Evolutionary conservation across 2,888 invertebrate genomes (phyloP).

Genomic region (Drosophila tripunctata): DNA sequence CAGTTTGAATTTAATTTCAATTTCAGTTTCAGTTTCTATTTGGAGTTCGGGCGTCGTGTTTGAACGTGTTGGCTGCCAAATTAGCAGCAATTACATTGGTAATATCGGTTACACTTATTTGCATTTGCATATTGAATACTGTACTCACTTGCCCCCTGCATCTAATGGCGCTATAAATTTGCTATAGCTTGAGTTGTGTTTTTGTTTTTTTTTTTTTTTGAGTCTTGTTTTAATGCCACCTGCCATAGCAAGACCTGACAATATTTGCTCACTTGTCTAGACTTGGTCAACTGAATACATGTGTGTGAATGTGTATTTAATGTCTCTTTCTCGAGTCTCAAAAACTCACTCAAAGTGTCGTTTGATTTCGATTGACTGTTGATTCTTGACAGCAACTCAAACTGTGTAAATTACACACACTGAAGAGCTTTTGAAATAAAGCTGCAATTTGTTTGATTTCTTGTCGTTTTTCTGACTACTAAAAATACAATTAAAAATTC

Average conservation of each 20-base stretch:
- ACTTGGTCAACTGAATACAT: slow-evolving; percentile 48
- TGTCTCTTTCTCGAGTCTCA: slow-evolving; percentile 46
- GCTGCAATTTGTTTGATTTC: slow-evolving; percentile 4
- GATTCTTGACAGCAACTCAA: slow-evolving; percentile 21
- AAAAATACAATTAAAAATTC: slow-evolving; percentile 15
- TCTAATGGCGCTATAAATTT: slow-evolving; percentile 79
- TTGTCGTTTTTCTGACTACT: not conserved
- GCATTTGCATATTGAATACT: slow-evolving; percentile 81
- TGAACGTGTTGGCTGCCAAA: slow-evolving; percentile 80
- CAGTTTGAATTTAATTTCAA: slow-evolving; percentile 6
- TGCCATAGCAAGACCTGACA: slow-evolving; percentile 61
- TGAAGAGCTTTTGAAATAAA: slow-evolving; percentile 43
- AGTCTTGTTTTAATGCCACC: slow-evolving; percentile 67
- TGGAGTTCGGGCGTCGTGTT: slow-evolving; percentile 67
- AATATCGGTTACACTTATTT: slow-evolving; percentile 80
- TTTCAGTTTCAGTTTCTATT: not conserved
- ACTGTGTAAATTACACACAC: not conserved
- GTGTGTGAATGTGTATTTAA: slow-evolving; percentile 17
- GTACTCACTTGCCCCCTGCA: slow-evolving; percentile 55
- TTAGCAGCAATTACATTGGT: slow-evolving; percentile 82
- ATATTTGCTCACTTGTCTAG: slow-evolving; percentile 77
- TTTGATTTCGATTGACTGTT: slow-evolving; percentile 32
- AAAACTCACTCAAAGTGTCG: slow-evolving; percentile 56
- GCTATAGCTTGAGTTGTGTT: slow-evolving; percentile 57
- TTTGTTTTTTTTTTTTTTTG: slow-evolving; percentile 12